Conservation (phyloP, 2,797 vertebrate genomes). For the Aviceda cuculoides region DNA sequence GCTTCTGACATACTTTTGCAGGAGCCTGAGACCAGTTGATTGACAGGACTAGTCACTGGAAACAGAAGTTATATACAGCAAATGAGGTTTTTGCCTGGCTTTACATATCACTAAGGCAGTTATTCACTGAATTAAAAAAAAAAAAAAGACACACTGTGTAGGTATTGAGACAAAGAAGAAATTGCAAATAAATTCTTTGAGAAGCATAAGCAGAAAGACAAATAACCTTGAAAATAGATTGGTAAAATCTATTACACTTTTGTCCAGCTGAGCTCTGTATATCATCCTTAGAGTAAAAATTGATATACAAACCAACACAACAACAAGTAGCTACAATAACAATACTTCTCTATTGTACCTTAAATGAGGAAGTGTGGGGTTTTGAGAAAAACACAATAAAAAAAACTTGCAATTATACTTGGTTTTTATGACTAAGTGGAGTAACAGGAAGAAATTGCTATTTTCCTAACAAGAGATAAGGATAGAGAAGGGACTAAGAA, state of each 20-base stretch:
- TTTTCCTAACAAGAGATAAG: background rate
- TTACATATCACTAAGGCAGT: background rate
- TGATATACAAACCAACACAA: background rate
- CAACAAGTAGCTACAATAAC: background rate
- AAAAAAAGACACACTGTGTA: background rate
- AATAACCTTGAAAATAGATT: background rate
- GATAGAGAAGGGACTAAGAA: background rate
- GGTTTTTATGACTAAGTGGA: background rate
- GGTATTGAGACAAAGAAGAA: background rate
- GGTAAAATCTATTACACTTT: background rate
- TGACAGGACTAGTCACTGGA: slow-evolving; percentile 12
- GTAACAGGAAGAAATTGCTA: background rate
- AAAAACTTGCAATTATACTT: background rate
- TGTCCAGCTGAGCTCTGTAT: background rate
- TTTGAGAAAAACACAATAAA: background rate
- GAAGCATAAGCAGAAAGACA: background rate
- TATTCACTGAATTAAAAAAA: background rate
- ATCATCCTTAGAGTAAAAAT: background rate
- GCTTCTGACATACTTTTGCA: background rate
- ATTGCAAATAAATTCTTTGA: background rate
- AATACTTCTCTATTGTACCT: background rate
- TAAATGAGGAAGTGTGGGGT: background rate
- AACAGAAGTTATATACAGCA: background rate
- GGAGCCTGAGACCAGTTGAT: background rate
- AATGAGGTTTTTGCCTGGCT: slow-evolving; percentile 9